These are phyloP conservation scores for Idaea dimidiata DNA, from an alignment of 2,888 invertebrate genomes.

Conservation along the genomic window DNA sequence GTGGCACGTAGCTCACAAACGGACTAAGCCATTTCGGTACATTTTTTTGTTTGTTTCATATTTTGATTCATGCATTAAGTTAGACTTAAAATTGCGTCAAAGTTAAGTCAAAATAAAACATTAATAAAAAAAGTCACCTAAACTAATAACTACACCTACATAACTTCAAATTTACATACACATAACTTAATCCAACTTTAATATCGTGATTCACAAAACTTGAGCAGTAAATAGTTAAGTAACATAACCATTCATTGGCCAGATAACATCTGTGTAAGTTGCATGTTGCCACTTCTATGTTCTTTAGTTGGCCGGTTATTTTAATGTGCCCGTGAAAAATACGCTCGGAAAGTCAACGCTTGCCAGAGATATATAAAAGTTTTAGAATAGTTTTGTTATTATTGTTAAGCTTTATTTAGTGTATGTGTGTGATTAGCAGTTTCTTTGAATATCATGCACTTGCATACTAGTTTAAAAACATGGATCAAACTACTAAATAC, in stretches of 20 bases:
- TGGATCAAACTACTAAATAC: too few species aligned
- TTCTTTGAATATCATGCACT: too few species aligned
- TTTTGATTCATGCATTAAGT: too few species aligned
- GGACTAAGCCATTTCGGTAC: too few species aligned
- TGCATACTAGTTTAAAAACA: too few species aligned
- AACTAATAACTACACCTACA: not conserved
- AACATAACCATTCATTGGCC: conserved; percentile 70
- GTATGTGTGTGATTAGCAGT: too few species aligned
- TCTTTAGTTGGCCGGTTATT: conserved; percentile 45
- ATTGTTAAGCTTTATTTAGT: too few species aligned
- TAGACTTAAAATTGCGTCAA: too few species aligned
- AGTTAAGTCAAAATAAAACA: not conserved
- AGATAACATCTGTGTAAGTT: conserved; percentile 72
- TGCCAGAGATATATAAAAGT: not conserved
- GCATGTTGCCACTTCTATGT: conserved; percentile 63
- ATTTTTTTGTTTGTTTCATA: too few species aligned
- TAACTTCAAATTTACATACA: not conserved
- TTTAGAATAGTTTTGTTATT: not conserved
- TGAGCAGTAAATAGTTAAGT: not conserved
- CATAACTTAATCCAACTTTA: not conserved
- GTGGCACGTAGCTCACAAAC: too few species aligned
- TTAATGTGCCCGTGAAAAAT: not conserved
- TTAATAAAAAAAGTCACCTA: not conserved
- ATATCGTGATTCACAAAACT: not conserved
- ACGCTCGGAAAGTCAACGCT: not conserved